Evolutionary conservation across 2,113 vertebrate genomes (phyloP), one percentile per base, ranked within the genome.

Genomic region (Rhabdornis inornatus): DNA sequence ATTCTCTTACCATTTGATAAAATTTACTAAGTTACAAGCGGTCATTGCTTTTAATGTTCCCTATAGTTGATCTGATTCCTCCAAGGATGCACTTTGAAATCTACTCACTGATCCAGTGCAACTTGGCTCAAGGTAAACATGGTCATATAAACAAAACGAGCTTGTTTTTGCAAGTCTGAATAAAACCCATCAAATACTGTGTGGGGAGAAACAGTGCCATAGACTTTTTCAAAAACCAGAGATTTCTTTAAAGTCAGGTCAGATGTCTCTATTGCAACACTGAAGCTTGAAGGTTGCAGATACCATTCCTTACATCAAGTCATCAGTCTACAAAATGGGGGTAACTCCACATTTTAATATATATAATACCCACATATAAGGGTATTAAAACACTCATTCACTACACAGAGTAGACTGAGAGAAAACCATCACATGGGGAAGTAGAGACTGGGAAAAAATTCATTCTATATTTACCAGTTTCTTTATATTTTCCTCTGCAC

Each of bases 391-490:
- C 8, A n/a, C 7, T 61, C 15, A 53, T 61, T 78, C n/a, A 45
- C 0, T 0, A 39, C 27, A n/a, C 12, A 42, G 37, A 5, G 25
- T 56, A 49, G 25, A 23, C 15, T 69, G 49, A 53, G 40, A 55
- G 31, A 76, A 77, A 70, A 83, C 49, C 63, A 37, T 25, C 35
- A 56, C 8, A 20, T 63, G 12, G 19, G 18, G 69, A 49, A 5
- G 15, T 28, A 49, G 49, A 56, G 31, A 74, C 20, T 24, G 25
- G 16, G 33, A 88, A 44, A 87, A 88, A 89, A 69, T 7, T 49
- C 0, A 11, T 22, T 60, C 49, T 89, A 2, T 30, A 50, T 78
- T 85, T 88, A 45, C 11, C 44, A 37, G 10, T 45, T 85, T 83
- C 78, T 30, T 80, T 77, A 42, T 6, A 4, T 76, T 83, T 91